These are phyloP conservation scores for Drosophila macrospina DNA, from an alignment of 2,888 invertebrate species.

Conservation along the genomic window DNA sequence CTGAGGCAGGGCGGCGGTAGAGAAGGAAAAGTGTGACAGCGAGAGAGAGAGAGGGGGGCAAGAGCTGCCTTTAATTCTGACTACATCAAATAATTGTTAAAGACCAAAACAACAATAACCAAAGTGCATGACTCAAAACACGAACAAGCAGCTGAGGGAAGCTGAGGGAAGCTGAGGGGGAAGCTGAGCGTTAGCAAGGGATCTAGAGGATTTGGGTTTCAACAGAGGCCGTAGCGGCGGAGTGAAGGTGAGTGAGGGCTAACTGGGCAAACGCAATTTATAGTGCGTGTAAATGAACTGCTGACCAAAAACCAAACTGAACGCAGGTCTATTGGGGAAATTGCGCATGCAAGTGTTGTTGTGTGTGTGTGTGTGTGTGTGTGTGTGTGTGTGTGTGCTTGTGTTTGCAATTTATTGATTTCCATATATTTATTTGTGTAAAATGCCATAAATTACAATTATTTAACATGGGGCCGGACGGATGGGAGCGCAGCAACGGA, in stretches of 20 bases:
- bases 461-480: constrained; percentile 69
- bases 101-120: constrained; percentile 60
- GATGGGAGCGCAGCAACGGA: constrained; percentile 13
- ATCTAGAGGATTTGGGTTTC: neutral
- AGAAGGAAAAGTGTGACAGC: neutral
- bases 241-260: neutral
- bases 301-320: constrained; percentile 66
- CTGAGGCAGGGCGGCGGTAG: neutral
- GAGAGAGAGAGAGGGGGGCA: too few species aligned
- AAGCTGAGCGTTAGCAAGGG: too few species aligned
- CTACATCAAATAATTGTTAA: constrained; percentile 77
- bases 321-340: constrained; percentile 55
- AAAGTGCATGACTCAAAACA: constrained; percentile 36
- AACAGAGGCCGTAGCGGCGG: neutral
- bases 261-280: constrained; percentile 56
- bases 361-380: constrained; percentile 1
- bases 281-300: constrained; percentile 67
- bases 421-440: constrained; percentile 77
- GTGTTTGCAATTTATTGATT: constrained; percentile 74
- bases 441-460: constrained; percentile 82
- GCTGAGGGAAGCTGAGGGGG: constrained; percentile 2
- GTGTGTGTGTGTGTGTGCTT: constrained; percentile 18
- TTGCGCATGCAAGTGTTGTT: constrained; percentile 33
- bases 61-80: constrained; percentile 49
- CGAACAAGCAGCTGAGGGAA: neutral